Evolutionary conservation across 1,140 invertebrate species (phyloP).

Genomic region (Lordiphosa mommai): DNA sequence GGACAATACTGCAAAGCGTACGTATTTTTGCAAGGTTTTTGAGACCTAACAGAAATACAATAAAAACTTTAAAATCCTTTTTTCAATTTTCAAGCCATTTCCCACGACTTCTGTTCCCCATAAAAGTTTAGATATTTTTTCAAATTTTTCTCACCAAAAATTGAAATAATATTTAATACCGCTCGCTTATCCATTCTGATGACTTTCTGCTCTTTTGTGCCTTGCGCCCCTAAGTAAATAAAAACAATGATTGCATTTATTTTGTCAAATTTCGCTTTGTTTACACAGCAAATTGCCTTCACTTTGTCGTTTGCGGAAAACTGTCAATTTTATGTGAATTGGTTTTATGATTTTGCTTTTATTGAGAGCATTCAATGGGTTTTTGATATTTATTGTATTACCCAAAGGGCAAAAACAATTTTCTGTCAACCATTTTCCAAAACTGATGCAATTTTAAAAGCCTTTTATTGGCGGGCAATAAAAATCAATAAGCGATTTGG

Average conservation of each 20-base stretch:
- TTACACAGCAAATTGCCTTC: conserved; percentile 14
- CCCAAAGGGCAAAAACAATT: conserved; percentile 39
- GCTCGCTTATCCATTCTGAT: conserved; percentile 2
- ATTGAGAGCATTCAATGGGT: conserved; percentile 37
- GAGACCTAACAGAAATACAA: too few species aligned
- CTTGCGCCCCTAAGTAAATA: conserved; percentile 29
- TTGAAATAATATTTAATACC: conserved; percentile 5
- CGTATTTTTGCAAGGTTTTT: too few species aligned
- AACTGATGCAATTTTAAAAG: conserved; percentile 52
- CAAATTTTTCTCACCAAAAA: conserved; percentile 17
- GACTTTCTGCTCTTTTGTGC: conserved; percentile 22
- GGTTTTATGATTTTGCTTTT: conserved; percentile 25
- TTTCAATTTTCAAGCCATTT: too few species aligned
- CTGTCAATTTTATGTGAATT: conserved; percentile 18
- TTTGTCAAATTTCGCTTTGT: conserved; percentile 5
- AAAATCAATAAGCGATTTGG: conserved; percentile 42
- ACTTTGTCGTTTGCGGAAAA: conserved; percentile 25
- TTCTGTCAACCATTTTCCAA: conserved; percentile 37
- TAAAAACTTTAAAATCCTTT: too few species aligned
- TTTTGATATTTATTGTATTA: conserved; percentile 61
- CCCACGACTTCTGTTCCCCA: not conserved
- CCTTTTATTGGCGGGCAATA: conserved; percentile 30
- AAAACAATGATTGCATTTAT: conserved; percentile 36
- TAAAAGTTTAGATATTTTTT: not conserved
- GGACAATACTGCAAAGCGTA: too few species aligned